Evolutionary conservation across 2,113 vertebrate species (phyloP).

Genomic region (Lates calcarifer): DNA sequence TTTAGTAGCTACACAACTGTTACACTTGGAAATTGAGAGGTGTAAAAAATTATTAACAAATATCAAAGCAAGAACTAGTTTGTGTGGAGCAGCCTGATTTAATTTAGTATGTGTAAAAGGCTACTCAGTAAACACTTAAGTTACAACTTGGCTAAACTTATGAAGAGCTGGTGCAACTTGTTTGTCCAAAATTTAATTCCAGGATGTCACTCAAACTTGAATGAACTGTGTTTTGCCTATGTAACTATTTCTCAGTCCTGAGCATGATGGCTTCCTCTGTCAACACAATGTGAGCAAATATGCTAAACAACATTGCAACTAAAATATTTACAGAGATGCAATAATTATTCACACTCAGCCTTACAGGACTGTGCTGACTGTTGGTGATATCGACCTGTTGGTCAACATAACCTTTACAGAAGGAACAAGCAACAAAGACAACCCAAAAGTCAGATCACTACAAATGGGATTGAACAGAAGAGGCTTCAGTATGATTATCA

Average conservation of each 20-base stretch:
- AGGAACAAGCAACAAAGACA: conserved; percentile 22
- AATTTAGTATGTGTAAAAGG: no score
- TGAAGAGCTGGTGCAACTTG: not conserved
- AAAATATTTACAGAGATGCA: conserved; percentile 19
- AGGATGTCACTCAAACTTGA: not conserved
- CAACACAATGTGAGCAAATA: conserved; percentile 11
- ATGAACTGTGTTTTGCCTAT: not conserved
- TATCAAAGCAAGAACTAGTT: not conserved
- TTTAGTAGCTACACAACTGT: no score
- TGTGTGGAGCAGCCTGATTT: no score
- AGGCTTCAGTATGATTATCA: conserved; percentile 23
- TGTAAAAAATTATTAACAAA: not conserved
- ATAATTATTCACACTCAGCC: conserved; percentile 13
- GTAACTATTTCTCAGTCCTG: not conserved
- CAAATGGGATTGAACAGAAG: conserved; percentile 46
- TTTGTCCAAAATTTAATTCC: not conserved
- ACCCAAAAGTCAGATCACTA: not conserved
- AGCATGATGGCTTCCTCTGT: not conserved
- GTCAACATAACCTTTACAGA: conserved; percentile 37
- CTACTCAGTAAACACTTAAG: no score
- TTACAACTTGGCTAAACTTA: no score
- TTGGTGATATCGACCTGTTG: conserved; percentile 4
- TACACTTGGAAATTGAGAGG: not conserved
- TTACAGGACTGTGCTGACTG: not conserved
- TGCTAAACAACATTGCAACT: not conserved